Conservation (phyloP, 1,140 invertebrate species). For the Anoplophora glabripennis region DNA sequence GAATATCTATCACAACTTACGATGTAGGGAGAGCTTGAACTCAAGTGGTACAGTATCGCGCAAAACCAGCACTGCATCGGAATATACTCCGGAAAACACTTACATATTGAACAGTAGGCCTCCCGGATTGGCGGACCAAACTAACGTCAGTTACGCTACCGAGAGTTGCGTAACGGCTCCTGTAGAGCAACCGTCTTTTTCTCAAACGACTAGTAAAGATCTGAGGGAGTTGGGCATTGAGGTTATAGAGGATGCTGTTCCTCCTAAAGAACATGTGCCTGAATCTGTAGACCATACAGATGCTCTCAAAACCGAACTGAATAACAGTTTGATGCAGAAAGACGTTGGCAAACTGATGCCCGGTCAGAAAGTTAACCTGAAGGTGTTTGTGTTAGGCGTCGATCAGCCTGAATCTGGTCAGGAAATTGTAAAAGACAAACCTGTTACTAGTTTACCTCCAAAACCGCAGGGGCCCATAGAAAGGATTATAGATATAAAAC, state of each 20-base stretch:
- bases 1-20: conserved; percentile 41
- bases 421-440: background rate
- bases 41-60: conserved; percentile 53
- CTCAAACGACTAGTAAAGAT: background rate
- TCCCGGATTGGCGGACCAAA: conserved; percentile 22
- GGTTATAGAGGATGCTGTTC: background rate
- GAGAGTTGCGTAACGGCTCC: conserved; percentile 25
- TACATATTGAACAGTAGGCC: conserved; percentile 37
- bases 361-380: conserved; percentile 43
- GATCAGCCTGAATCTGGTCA: conserved; percentile 13
- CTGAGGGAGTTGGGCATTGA: background rate
- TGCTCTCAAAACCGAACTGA: conserved; percentile 33
- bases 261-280: background rate
- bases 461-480: conserved; percentile 7
- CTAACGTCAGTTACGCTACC: conserved; percentile 29
- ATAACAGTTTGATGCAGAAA: conserved; percentile 36
- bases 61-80: conserved; percentile 56
- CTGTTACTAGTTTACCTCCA: background rate
- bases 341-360: conserved; percentile 34
- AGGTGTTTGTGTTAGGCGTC: conserved; percentile 37
- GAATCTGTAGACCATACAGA: conserved; percentile 25
- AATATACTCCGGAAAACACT: conserved; percentile 55
- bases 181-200: conserved; percentile 3
- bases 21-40: conserved; percentile 50
- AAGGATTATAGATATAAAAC: conserved; percentile 18